A percentile compares a stretch with the other conserved stretches of the same genome.
Evolutionary conservation across 2,888 invertebrate genomes (phyloP).

Genomic region (Cistogaster globosa): DNA sequence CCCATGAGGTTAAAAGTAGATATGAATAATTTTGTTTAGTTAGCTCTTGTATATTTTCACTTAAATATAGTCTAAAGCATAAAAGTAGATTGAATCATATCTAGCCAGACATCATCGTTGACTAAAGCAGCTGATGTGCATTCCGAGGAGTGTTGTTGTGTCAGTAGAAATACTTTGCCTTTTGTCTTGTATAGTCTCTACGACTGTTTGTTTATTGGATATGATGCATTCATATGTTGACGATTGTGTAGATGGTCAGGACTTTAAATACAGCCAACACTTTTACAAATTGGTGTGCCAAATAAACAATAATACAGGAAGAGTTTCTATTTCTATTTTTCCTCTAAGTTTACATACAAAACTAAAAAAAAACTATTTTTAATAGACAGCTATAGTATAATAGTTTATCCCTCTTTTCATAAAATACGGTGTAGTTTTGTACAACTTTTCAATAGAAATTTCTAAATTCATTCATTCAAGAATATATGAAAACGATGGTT

Average conservation of each 20-base stretch:
- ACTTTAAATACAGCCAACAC: slow-evolving; percentile 58
- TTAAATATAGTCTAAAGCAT: too few species aligned
- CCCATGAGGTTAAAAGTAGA: too few species aligned
- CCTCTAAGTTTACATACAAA: background rate
- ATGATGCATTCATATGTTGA: too few species aligned
- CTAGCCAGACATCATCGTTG: too few species aligned
- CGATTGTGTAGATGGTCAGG: slow-evolving; percentile 46
- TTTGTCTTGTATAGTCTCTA: too few species aligned
- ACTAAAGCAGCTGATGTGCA: too few species aligned
- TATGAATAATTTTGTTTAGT: too few species aligned
- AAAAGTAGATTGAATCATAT: too few species aligned
- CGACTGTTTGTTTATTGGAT: too few species aligned
- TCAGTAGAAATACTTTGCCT: too few species aligned
- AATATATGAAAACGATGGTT: slow-evolving; percentile 1
- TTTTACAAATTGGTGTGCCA: slow-evolving; percentile 57
- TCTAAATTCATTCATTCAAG: slow-evolving; percentile 1
- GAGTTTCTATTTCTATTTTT: slow-evolving; percentile 1
- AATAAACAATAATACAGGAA: slow-evolving; percentile 66
- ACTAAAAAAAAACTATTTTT: background rate
- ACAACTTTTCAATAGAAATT: slow-evolving; percentile 23
- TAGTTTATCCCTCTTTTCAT: slow-evolving; percentile 37
- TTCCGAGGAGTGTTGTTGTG: too few species aligned
- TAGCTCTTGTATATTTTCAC: too few species aligned
- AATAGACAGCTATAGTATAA: slow-evolving; percentile 42
- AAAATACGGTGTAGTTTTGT: background rate